Evolutionary conservation across 2,888 invertebrate genomes (phyloP).

Genomic region (Trichopria drosophilae): DNA sequence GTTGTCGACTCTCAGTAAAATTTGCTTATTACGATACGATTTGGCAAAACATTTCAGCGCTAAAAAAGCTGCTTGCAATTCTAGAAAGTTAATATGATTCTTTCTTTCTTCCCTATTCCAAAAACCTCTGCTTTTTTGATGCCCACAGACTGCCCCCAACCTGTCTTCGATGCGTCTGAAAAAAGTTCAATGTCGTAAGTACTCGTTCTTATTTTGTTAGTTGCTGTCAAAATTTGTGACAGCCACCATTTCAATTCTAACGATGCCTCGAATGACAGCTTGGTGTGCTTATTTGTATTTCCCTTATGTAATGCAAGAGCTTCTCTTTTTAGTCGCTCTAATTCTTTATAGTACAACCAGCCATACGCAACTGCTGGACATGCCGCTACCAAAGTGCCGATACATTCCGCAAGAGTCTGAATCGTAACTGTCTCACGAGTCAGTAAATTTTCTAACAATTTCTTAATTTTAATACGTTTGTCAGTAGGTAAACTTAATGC

Average conservation of each 20-base stretch:
- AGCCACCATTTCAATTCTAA: no score
- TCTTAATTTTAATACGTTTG: no score
- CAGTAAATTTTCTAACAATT: no score
- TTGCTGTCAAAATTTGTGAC: no score
- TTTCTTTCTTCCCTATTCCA: background rate
- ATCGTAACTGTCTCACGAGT: background rate
- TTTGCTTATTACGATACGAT: background rate
- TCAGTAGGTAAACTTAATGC: background rate
- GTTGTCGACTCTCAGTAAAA: background rate
- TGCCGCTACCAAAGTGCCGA: background rate
- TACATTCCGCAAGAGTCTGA: background rate
- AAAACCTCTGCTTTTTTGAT: background rate
- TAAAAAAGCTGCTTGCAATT: conserved; percentile 1
- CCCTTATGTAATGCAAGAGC: no score
- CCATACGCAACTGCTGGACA: background rate
- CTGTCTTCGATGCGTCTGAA: background rate
- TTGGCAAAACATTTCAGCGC: background rate
- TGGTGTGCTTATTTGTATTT: no score
- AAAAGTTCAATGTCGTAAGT: background rate
- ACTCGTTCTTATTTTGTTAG: no score
- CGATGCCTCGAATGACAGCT: no score
- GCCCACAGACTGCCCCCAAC: background rate
- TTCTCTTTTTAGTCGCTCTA: background rate
- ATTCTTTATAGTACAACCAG: background rate
- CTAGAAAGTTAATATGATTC: background rate